These are phyloP conservation scores for Saimiri boliviensis DNA, from an alignment of 2,113 vertebrate species.

Conservation along the genomic window DNA sequence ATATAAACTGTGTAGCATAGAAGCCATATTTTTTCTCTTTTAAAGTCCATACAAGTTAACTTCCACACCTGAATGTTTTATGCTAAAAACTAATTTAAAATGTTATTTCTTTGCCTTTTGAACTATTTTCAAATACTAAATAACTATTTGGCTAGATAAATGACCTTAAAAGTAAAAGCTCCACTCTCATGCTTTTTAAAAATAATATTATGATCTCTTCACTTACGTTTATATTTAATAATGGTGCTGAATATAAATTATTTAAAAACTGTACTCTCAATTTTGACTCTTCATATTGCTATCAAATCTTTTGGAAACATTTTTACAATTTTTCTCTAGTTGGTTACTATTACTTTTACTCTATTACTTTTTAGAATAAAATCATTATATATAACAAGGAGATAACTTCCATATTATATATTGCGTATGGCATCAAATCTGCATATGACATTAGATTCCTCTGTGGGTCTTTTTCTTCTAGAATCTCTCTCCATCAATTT, in stretches of 20 bases:
- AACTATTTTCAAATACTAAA: neutral
- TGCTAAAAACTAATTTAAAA: neutral
- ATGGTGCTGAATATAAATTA: neutral
- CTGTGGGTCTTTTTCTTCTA: neutral
- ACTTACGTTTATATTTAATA: neutral
- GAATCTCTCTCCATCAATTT: neutral
- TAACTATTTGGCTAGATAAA: neutral
- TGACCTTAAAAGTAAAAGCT: neutral
- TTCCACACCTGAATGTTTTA: neutral
- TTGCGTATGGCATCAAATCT: neutral
- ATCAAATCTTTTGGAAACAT: neutral
- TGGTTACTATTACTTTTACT: neutral
- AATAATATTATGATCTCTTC: neutral
- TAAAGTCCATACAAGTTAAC: slow-evolving; percentile 4
- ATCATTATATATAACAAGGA: neutral
- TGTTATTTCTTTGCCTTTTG: neutral
- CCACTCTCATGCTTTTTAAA: neutral
- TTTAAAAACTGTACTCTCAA: neutral
- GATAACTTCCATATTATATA: neutral
- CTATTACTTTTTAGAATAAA: neutral
- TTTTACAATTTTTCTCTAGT: neutral
- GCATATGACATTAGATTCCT: neutral
- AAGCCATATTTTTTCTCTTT: neutral
- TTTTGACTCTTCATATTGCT: neutral
- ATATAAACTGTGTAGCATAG: neutral